Evolutionary conservation across 2,797 vertebrate species (phyloP), one percentile per base, ranked within the genome.

Genomic region (Scleropages formosus): DNA sequence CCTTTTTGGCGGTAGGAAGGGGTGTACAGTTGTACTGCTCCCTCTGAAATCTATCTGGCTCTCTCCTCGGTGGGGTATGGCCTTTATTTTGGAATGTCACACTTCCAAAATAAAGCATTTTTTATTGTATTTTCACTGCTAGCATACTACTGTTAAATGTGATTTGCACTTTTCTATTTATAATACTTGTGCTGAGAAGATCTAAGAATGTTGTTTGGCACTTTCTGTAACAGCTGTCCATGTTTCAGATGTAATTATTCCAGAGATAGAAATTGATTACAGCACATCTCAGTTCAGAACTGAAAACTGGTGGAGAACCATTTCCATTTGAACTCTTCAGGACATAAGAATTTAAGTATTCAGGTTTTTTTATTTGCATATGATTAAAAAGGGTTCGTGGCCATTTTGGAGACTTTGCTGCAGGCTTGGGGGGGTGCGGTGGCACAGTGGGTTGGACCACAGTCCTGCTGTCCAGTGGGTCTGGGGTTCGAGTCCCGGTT

Each of bases 91-190:
- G 2, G 31, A 39, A 39, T 6, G 31, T 2, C n/a, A n/a, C n/a
- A n/a, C n/a, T n/a, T n/a, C n/a, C n/a, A n/a, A n/a, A n/a, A n/a
- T n/a, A n/a, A n/a, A n/a, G n/a, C n/a, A n/a, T n/a, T 39, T 39
- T 39, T 56, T 56, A 2, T 56, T 69, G 47, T 47, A 20, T 3
- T 26, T 70, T 51, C 53, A 70, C 7, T 9, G 47, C 66, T 69
- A 47, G 8, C 13, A 53, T 27, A 26, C 70, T 70, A 27, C 49
- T 22, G 56, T 56, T 70, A 56, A 70, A 70, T 51, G 46, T 70
- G 15, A 12, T 8, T 22, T 47, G 3, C 4, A 20, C 8, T 1
- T 61, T 69, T 70, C 49, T 56, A 18, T 31, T 70, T 8, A 53
- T 69, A 69, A 51, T 67, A 0, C 16, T n/a, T 1, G 51, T 70